A percentile compares a stretch with the other conserved stretches of the same genome.
phyloP scores from a whole-genome alignment of 2,888 invertebrate genomes.

The Stenurella melanura region DNA sequence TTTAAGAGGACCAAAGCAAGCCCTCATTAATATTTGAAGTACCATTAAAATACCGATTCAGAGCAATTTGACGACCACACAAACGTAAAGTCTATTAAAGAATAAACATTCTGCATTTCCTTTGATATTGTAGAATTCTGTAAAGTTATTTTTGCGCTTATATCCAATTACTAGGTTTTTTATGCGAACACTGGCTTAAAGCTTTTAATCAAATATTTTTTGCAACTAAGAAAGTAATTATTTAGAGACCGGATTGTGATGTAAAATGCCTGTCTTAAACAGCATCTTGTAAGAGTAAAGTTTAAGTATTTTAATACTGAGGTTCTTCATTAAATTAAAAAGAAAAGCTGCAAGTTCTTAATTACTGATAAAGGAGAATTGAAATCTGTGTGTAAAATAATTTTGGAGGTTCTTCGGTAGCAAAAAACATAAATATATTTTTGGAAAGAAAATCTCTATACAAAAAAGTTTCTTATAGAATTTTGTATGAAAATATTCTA shows the following conservation, averaged over 20 bases:
- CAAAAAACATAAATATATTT: too few species aligned
- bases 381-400: too few species aligned
- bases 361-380: too few species aligned
- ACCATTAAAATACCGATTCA: conserved; percentile 39
- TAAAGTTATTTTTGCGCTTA: conserved; percentile 2
- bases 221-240: background rate
- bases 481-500: too few species aligned
- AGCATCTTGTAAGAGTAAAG: too few species aligned
- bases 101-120: conserved; percentile 13
- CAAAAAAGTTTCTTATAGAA: too few species aligned
- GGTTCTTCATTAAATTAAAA: too few species aligned
- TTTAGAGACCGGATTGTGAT: background rate
- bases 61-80: conserved; percentile 16
- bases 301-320: too few species aligned
- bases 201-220: background rate
- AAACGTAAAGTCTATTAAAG: conserved; percentile 1
- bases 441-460: too few species aligned
- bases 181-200: background rate
- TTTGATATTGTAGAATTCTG: conserved; percentile 1
- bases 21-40: conserved; percentile 32
- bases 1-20: background rate
- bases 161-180: conserved; percentile 23
- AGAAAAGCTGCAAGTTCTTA: too few species aligned
- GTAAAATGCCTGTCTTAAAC: too few species aligned
- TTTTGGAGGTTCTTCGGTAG: too few species aligned